Evolutionary conservation across 2,797 vertebrate species (phyloP), one percentile per base, ranked within the genome.

Genomic region (Menidia menidia): DNA sequence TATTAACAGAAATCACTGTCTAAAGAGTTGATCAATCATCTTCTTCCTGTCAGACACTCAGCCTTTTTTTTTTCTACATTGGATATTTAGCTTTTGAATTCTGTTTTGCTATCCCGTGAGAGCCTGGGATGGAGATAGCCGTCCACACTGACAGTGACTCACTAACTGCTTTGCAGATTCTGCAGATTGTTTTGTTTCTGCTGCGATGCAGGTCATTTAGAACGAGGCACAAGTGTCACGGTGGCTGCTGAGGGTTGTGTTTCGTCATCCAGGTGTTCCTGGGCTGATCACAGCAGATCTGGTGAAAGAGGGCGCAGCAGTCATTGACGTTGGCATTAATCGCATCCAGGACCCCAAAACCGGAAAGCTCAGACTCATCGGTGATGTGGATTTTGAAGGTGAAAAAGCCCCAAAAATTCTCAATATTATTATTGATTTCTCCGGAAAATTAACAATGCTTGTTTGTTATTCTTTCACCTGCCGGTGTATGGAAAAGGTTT

Each of bases 331-430:
- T 6, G 97, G 97, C 31, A 97, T 98, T 87, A 97, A 96, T 88
- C 96, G 95, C 31, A 76, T 97, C 77, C 89, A 80, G 0, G 95
- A 97, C 72, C 94, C 93, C 0, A 75, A 90, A 33, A 96, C 96
- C 0, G 94, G 95, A 45, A 97, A 95, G 87, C 85, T 94, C 14
- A 93, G 92, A 41, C 92, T 98, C 77, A 92, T 95, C 30, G 97
- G 97, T 31, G 97, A 98, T 25, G 97, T 98, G 78, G 96, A 98
- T 88, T 98, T 97, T 83, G 95, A 97, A 90, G 97, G 96, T 97
- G 31, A 19, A 14, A 52, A 51, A 14, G 42, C 15, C 10, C 12
- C 33, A 60, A 14, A 42, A 33, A 32, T 33, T 42, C 39, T 25
- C 25, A 25, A 25, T 1, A 25, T 25, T 25, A 25, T 25, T 25